Evolutionary conservation across 2,797 vertebrate genomes (phyloP), one percentile per base, ranked within the genome.

Genomic region (Acropternis orthonyx): DNA sequence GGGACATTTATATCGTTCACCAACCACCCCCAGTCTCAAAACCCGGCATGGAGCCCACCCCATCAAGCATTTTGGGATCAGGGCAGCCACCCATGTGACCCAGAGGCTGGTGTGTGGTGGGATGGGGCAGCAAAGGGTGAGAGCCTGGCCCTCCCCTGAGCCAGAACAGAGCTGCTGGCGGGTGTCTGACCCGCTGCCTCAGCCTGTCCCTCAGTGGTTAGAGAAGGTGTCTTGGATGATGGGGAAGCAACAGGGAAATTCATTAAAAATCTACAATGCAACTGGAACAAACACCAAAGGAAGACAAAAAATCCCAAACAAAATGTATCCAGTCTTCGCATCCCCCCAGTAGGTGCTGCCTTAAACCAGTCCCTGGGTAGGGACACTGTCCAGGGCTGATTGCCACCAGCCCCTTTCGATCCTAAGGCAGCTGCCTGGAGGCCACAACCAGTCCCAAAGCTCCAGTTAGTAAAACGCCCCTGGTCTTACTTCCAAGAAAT

Each of bases 121-220:
- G 74, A 67, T 0, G 0, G 61, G 48, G 76, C 7, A 27, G 74
- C 85, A 73, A 12, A 66, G 44, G 59, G 9, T 34, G 39, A 91
- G 39, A 91, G 62, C 34, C 72, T 63, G 72, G 73, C n/a, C 76
- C 68, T 59, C 21, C 55, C 63, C 43, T 43, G 46, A 91, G 59
- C 77, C 63, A 21, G 17, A 65, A 17, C 0, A 0, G 61, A 82
- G 67, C 67, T 84, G 59, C 17, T 2, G 2, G 52, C 0, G 0
- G 22, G 49, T 20, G 55, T 23, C 34, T 27, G 54, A 88, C 49
- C 88, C 0, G 0, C 27, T 37, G 27, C 17, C 49, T 73, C 69
- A 68, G 61, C 54, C 58, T 0, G 0, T 32, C 54, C 58, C 78
- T 72, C 77, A 67, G 67, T 5, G 3, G 22, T 46, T n/a, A 66